Base-by-base conservation (phyloP, 2,888 invertebrate genomes). In the Sepiola atlantica region DNA sequence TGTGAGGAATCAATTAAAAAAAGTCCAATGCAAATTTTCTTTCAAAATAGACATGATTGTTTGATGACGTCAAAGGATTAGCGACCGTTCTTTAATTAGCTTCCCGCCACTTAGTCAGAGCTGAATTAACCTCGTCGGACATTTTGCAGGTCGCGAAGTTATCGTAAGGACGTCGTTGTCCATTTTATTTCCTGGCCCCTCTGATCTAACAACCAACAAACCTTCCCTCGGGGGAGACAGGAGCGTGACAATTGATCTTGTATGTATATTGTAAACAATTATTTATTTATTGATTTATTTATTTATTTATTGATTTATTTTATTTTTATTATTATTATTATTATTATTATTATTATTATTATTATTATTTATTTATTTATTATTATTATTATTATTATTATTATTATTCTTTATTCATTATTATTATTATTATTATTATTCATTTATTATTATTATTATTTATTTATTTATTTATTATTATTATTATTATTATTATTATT, bases 111-210 rank as follows among this genome's bases (percentile, higher is more conserved):
- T 77, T 77, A 77, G 77, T 77, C 77, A 77, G 77, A 14, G 32
- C 12, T n/a, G 77, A 77, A 77, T 77, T 77, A 77, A 32, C n/a
- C 32, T 77, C n/a, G 77, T 32, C n/a, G 16, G 14, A 14, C 14
- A 77, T 77, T n/a, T n/a, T n/a, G n/a, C 32, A 77, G 77, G 77
- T n/a, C 77, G n/a, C 77, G n/a, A 77, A 77, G 77, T 77, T 77
- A 77, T 77, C 32, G 32, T 16, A n/a, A n/a, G 77, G 32, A 77
- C n/a, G n/a, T 77, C 32, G n/a, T 24, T 21, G 61, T 61, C 61
- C 45, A 45, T 45, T 45, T 28, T 61, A 61, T 20, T 24, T 21
- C 28, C 61, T 20, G 14, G 77, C 16, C n/a, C 14, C n/a, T n/a
- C 77, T 77, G 77, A 77, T n/a, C 77, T 16, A 77, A 77, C 16